Percentiles rank a stretch among this genome's conserved stretches.
phyloP scores from a whole-genome alignment of 2,113 vertebrate species.

The Eulacestoma nigropectus region DNA sequence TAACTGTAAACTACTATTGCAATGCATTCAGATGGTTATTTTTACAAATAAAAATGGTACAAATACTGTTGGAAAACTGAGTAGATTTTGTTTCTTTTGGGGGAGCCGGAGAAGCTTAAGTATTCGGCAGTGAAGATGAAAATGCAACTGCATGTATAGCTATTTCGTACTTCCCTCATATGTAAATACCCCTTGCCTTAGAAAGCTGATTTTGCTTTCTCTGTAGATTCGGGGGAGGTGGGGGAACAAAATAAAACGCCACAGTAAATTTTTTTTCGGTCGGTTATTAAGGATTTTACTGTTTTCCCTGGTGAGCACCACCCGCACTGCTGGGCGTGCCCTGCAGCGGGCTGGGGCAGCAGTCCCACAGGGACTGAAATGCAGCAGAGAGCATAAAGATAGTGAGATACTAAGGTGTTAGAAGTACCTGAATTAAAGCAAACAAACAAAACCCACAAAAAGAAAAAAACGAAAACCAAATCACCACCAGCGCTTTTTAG shows the following conservation, averaged over 20 bases:
- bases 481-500: background rate
- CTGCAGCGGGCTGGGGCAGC: background rate
- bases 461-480: too few species aligned
- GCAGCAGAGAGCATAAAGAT: rapidly evolving
- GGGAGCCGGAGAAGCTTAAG: background rate
- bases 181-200: background rate
- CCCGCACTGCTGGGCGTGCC: background rate
- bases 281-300: background rate
- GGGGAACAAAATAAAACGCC: background rate
- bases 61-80: slow-evolving; percentile 63
- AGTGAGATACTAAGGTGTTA: rapidly evolving
- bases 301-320: background rate
- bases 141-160: background rate
- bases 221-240: background rate
- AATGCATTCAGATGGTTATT: slow-evolving; percentile 80
- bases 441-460: background rate
- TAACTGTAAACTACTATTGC: slow-evolving; percentile 69
- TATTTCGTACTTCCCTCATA: background rate
- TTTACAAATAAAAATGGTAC: slow-evolving; percentile 83
- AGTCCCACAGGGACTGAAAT: background rate
- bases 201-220: background rate
- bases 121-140: background rate
- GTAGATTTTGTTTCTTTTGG: slow-evolving; percentile 21
- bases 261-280: rapidly evolving
- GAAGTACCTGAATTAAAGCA: background rate